Conservation (phyloP, 2,797 vertebrate species). For the Pogonophryne albipinna region DNA sequence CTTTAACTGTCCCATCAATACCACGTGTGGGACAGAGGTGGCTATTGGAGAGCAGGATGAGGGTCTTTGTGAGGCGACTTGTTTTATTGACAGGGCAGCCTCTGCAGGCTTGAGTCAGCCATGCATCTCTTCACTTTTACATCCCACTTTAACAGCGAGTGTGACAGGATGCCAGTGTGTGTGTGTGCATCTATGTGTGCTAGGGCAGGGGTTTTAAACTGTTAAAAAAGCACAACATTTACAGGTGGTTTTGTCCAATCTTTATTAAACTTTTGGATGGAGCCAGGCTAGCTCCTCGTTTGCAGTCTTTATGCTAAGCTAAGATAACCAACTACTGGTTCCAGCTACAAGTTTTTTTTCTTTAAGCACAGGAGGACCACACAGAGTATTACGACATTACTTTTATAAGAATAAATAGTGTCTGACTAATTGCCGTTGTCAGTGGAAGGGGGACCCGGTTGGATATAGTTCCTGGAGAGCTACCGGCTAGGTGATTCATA, state of each 20-base stretch:
- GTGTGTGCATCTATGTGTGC: background rate
- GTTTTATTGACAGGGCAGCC: conserved; percentile 50
- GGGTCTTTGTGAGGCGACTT: conserved; percentile 38
- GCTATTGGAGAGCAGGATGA: conserved; percentile 38
- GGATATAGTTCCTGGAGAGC: conserved; percentile 49
- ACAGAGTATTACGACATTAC: conserved; percentile 57
- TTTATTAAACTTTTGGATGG: background rate
- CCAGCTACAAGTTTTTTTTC: background rate
- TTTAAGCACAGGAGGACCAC: conserved; percentile 67
- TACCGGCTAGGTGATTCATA: conserved; percentile 62
- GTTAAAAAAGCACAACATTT: background rate
- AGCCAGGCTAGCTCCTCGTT: background rate
- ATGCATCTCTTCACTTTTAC: conserved; percentile 45
- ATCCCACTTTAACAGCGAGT: background rate
- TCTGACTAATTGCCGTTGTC: conserved; percentile 35
- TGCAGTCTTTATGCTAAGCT: background rate
- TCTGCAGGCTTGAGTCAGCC: conserved; percentile 35
- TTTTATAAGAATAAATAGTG: conserved; percentile 55
- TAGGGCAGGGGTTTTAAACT: background rate
- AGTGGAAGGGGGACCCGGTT: conserved; percentile 46
- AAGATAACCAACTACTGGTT: background rate
- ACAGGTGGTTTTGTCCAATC: background rate
- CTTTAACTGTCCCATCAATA: conserved; percentile 76
- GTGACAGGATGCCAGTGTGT: background rate
- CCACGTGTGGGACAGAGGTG: conserved; percentile 37